Percentiles rank a stretch among this genome's conserved stretches.
Conservation (phyloP, 2,113 vertebrate genomes). For the Gymnarchus niloticus region DNA sequence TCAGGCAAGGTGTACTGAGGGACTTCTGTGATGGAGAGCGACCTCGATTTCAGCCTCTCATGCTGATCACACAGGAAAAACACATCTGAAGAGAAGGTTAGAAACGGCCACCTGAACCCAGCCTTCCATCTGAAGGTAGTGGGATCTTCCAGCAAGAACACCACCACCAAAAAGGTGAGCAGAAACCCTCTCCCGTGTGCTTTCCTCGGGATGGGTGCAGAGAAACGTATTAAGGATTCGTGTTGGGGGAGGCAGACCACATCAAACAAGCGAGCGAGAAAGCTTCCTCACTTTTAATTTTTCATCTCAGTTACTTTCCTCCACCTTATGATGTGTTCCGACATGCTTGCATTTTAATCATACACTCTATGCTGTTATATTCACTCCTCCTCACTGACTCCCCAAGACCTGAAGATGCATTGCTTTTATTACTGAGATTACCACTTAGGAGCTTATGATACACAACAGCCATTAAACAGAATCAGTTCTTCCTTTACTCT, state of each 20-base stretch:
- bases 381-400: background rate
- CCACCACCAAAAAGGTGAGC: conserved; percentile 56
- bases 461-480: background rate
- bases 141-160: conserved; percentile 54
- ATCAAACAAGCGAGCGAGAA: background rate
- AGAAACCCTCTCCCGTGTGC: background rate
- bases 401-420: background rate
- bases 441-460: background rate
- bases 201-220: background rate
- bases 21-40: background rate
- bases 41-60: background rate
- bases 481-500: background rate
- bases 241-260: background rate
- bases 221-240: background rate
- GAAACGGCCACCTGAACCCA: conserved; percentile 63
- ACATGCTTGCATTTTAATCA: background rate
- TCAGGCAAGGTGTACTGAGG: background rate
- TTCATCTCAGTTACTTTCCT: background rate
- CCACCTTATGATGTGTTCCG: background rate
- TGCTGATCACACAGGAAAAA: conserved; percentile 26
- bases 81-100: conserved; percentile 48
- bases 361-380: background rate
- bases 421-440: background rate
- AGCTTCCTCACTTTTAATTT: background rate
- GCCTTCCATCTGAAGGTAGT: conserved; percentile 68